A percentile compares a stretch with the other conserved stretches of the same genome.
Evolutionary conservation across 2,113 vertebrate genomes (phyloP).

Genomic region (Genyomyrus donnyi): DNA sequence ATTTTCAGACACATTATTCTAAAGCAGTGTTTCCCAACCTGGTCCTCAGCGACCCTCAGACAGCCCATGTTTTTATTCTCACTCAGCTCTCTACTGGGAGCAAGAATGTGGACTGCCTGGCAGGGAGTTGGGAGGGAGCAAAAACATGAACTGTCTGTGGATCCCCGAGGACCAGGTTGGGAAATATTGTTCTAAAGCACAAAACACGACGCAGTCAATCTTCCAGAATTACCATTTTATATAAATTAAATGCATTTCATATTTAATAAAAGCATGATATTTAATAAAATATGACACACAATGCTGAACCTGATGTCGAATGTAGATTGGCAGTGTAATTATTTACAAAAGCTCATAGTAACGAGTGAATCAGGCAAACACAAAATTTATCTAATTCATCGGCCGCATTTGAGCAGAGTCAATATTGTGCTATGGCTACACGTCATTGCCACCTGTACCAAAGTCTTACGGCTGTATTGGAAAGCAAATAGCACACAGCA

Average conservation of each 20-base stretch:
- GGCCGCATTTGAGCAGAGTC: conserved; percentile 14
- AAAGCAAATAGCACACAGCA: conserved; percentile 59
- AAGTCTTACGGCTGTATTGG: conserved; percentile 44
- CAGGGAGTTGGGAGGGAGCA: neutral
- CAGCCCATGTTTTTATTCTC: neutral
- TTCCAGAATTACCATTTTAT: neutral
- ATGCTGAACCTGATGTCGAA: neutral
- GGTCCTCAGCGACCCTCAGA: neutral
- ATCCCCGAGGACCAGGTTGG: neutral
- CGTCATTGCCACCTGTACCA: conserved; percentile 33
- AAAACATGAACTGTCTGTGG: neutral
- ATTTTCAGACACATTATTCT: neutral
- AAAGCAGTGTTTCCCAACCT: neutral
- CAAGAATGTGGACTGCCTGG: neutral
- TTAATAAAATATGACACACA: neutral
- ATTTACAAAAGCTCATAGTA: neutral
- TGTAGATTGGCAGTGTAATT: neutral
- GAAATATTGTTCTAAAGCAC: neutral
- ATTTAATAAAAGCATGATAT: neutral
- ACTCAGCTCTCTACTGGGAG: neutral
- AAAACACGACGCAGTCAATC: neutral
- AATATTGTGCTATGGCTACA: conserved; percentile 35
- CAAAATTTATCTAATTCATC: conserved; percentile 14
- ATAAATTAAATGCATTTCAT: neutral
- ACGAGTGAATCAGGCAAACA: conserved; percentile 11